These are phyloP conservation scores for Hipposideros larvatus DNA, from an alignment of 2,797 vertebrate genomes.

Conservation along the genomic window DNA sequence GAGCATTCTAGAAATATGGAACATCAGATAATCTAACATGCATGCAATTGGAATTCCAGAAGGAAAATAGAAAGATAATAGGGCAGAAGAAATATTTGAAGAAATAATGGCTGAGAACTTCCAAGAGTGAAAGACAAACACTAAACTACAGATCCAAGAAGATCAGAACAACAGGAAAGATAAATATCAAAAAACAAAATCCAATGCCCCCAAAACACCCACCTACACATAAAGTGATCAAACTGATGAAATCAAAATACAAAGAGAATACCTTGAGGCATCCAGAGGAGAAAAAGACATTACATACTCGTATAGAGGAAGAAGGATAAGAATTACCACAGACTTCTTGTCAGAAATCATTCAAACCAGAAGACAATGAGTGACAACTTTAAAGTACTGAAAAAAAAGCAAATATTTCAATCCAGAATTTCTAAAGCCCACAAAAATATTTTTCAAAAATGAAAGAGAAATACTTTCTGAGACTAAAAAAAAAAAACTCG, in stretches of 20 bases:
- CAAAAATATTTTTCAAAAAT: slow-evolving; percentile 42
- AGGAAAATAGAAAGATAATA: background rate
- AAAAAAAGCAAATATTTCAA: slow-evolving; percentile 6
- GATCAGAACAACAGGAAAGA: background rate
- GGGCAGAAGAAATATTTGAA: slow-evolving; percentile 10
- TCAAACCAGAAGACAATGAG: background rate
- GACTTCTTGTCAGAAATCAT: background rate
- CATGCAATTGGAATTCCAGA: background rate
- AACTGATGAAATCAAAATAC: background rate
- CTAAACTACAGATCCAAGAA: background rate
- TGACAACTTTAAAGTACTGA: slow-evolving; percentile 3
- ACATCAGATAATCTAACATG: background rate
- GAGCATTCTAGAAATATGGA: background rate
- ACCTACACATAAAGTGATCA: background rate
- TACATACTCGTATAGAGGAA: too few relatives aligned
- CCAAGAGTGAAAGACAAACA: background rate
- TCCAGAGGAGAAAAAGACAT: background rate
- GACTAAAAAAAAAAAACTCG: background rate
- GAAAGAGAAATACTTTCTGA: slow-evolving; percentile 26
- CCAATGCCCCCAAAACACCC: background rate
- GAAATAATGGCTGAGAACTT: slow-evolving; percentile 34
- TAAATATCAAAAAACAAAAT: background rate
- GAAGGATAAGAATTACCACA: background rate
- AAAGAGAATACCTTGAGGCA: slow-evolving; percentile 3
- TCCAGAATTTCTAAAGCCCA: background rate